Evolutionary conservation across 2,113 vertebrate species (phyloP), one percentile per base, ranked within the genome.

Genomic region (Maccullochella peelii): DNA sequence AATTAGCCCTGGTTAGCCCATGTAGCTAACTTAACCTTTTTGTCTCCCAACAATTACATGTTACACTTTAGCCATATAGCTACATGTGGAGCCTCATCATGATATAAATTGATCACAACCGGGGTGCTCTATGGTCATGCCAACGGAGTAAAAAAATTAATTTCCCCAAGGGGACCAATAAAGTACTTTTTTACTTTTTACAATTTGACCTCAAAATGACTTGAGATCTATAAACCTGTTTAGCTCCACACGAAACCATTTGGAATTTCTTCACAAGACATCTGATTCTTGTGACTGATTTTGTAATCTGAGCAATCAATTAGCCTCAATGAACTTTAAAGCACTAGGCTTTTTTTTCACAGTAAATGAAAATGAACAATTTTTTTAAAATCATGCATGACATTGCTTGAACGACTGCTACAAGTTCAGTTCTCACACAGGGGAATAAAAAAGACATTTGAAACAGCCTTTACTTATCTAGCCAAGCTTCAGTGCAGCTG

Each of bases 401-500:
- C 62, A 59, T 62, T 44, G 36, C 75, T 75, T 30, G 65, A 87
- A 85, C 47, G 58, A 69, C 54, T 70, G 63, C 47, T 52, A 36
- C 68, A 70, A 82, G 63, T 81, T 85, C 63, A 55, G 33, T 59
- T 50, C 52, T 89, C 79, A 80, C 72, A 71, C 9, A 30, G 63
- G 52, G 49, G 72, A 61, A 75, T 86, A 54, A 72, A 81, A 76
- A 86, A 80, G 65, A 85, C 77, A 80, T 84, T 85, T 83, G 42
- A 77, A 78, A 66, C 72, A 82, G 76, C 74, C 59, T 65, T 78
- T 80, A 85, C 78, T 89, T 86, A 93, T 93, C 86, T 62, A 65
- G 69, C 79, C 88, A 74, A 77, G 88, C 84, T 86, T 88, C 85
- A 84, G 66, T 47, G 83, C 87, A 84, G 86, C 78, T 82, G 77